phyloP scores from a whole-genome alignment of 2,797 vertebrate species.

The Calcarius lapponicus region DNA sequence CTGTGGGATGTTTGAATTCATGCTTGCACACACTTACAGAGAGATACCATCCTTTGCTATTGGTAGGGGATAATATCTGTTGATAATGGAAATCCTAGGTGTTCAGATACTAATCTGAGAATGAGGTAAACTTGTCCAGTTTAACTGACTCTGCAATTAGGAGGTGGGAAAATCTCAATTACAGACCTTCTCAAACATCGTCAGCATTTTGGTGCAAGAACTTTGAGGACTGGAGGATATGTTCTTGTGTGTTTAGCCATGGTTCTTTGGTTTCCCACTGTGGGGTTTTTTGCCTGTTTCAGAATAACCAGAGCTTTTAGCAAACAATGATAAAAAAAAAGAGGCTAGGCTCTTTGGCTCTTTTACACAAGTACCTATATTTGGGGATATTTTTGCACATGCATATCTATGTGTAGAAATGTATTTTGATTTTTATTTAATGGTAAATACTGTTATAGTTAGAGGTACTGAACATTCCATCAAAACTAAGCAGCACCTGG shows the following conservation, averaged over 20 bases:
- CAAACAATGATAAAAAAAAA: background rate
- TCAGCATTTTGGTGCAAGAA: background rate
- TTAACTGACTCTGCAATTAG: background rate
- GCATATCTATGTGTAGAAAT: background rate
- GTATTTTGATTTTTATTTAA: background rate
- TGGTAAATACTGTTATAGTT: background rate
- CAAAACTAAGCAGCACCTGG: background rate
- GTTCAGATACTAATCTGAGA: background rate
- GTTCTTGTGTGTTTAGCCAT: background rate
- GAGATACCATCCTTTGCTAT: background rate
- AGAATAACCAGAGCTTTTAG: background rate
- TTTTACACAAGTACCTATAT: background rate
- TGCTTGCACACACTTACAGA: background rate
- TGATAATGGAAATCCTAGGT: background rate
- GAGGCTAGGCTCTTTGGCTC: background rate
- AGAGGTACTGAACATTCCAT: background rate
- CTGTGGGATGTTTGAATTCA: background rate
- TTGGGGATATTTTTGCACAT: background rate
- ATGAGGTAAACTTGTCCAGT: background rate
- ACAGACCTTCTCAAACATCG: background rate
- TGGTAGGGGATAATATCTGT: background rate
- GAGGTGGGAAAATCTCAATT: background rate
- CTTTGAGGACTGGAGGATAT: background rate
- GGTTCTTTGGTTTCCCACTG: background rate
- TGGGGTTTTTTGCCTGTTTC: accelerated